Conservation (phyloP, 2,797 vertebrate genomes). For the Gallinago stenura region DNA sequence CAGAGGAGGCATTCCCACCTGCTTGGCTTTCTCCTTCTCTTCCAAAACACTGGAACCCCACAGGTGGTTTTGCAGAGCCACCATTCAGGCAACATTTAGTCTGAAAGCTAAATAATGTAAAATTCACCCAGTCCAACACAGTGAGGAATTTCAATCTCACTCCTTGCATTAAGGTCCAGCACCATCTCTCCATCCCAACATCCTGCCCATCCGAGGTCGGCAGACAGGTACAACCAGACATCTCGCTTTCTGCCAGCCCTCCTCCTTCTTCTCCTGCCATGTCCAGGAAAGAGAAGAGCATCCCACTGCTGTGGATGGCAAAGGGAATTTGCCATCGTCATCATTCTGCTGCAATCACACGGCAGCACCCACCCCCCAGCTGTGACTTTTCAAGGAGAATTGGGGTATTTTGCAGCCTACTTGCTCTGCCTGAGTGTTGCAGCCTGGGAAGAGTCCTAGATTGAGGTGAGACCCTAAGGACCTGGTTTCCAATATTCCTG, state of each 20-base stretch:
- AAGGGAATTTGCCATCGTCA: not conserved
- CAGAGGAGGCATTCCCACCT: not conserved
- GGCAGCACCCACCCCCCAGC: not conserved
- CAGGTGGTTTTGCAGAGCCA: not conserved
- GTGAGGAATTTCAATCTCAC: not conserved
- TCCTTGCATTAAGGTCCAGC: fast-evolving
- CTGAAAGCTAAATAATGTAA: not conserved
- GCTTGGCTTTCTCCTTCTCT: not conserved
- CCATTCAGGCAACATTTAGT: not conserved
- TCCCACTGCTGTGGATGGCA: fast-evolving
- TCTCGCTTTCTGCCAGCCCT: fast-evolving
- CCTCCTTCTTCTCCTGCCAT: not conserved
- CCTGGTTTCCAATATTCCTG: not conserved
- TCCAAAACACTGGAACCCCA: not conserved
- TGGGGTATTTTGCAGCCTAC: not conserved
- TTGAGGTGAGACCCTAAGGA: not conserved
- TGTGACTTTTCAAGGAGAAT: not conserved
- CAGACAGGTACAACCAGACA: not conserved
- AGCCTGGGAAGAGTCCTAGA: constrained; percentile 10
- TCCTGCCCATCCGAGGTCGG: fast-evolving
- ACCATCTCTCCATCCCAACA: not conserved
- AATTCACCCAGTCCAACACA: not conserved
- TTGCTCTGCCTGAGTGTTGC: not conserved
- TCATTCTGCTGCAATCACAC: not conserved
- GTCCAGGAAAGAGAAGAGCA: not conserved